Evolutionary conservation across 2,113 vertebrate genomes (phyloP), one percentile per base, ranked within the genome.

Genomic region (Takifugu bimaculatus): DNA sequence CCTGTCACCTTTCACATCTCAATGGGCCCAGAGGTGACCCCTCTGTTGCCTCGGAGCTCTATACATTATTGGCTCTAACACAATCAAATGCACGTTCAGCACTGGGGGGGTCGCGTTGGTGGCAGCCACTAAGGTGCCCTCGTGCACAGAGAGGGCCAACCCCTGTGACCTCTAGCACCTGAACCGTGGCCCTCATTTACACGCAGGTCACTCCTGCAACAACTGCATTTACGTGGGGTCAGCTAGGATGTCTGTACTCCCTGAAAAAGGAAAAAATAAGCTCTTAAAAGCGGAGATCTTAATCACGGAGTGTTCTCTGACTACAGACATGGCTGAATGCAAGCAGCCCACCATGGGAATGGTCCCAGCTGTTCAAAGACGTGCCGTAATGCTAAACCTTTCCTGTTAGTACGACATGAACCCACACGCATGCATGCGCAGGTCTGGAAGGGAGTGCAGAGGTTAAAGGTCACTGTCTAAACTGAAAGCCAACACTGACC

Each of bases 21-120:
- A 78, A 76, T 75, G 87, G 82, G 79, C 83, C 85, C 72, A 75
- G 72, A 84, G 81, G 80, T 91, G 90, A 91, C 91, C 90, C 75
- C 84, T 73, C 64, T 62, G 70, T 67, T 71, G 78, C 83, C 85
- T 85, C 32, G 72, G 71, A 83, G 83, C 85, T 72, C 85, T 67
- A 75, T 81, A 71, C 83, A 76, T 91, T 90, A 91, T 91, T 88
- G 86, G 86, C 81, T 72, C 76, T 86, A 90, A 91, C 85, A 80
- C 89, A 91, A 92, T 90, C 88, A 88, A 91, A 90, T 88, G 83
- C 90, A 89, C 80, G 84, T 91, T 89, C 88, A 88, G 89, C 90
- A 90, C 79, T 87, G 77, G 68, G 29, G 80, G 76, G 82, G 86
- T 89, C 72, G 81, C 82, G 74, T 81, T 53, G 43, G 73, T 74